Conservation (phyloP, 2,888 invertebrate genomes). For the Lumbricus terrestris region DNA sequence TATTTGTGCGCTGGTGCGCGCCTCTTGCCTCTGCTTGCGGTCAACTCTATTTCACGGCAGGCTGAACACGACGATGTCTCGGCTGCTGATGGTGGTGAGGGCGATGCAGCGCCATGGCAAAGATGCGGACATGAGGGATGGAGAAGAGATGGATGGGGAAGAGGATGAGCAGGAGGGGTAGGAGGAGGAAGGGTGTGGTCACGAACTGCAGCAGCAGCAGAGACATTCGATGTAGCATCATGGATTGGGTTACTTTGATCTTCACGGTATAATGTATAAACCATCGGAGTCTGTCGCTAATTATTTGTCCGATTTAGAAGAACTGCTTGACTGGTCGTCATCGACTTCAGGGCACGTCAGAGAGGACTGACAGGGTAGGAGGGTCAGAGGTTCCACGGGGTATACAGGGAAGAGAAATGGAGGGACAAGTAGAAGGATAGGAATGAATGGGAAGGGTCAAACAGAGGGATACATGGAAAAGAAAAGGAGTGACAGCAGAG, state of each 20-base stretch:
- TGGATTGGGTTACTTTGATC: background rate
- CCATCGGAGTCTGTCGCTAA: background rate
- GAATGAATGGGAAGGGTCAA: too few species aligned
- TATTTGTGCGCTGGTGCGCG: background rate
- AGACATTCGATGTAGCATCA: background rate
- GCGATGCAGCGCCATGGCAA: background rate
- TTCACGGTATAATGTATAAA: too few species aligned
- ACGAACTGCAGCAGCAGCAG: background rate
- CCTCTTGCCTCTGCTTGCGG: background rate
- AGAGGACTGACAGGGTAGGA: background rate
- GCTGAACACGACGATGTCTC: background rate
- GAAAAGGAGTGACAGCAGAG: background rate
- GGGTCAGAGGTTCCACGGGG: too few species aligned
- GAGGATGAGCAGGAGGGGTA: background rate
- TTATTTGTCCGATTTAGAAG: background rate
- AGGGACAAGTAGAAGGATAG: too few species aligned
- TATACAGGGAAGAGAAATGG: too few species aligned
- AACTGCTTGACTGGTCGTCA: background rate
- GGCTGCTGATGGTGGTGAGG: background rate
- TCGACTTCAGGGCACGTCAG: background rate
- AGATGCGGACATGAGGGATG: background rate
- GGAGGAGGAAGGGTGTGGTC: background rate
- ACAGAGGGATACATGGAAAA: too few species aligned
- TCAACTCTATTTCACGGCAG: conserved; percentile 7
- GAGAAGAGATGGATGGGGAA: background rate